These are phyloP conservation scores for Rotaria magnacalcarata DNA, from an alignment of 2,888 invertebrate species.

Conservation along the genomic window DNA sequence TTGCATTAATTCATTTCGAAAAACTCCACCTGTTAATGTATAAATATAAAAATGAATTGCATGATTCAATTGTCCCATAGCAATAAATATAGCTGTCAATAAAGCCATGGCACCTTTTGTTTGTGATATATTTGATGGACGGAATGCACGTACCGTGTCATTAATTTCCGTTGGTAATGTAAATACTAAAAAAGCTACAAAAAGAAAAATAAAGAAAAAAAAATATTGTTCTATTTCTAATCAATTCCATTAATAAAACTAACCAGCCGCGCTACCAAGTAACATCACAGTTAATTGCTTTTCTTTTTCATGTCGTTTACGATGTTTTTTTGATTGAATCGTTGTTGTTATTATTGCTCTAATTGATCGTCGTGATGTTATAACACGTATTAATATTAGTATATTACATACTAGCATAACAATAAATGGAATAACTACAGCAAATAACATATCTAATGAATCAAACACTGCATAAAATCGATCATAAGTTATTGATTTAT, in stretches of 20 bases:
- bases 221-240: not conserved
- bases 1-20: slow-evolving; percentile 21
- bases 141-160: slow-evolving; percentile 9
- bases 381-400: slow-evolving; percentile 8
- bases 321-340: not conserved
- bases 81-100: slow-evolving; percentile 27
- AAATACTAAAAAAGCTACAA: slow-evolving; percentile 18
- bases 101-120: not conserved
- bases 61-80: slow-evolving; percentile 25
- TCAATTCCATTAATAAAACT: not conserved
- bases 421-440: slow-evolving; percentile 24
- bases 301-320: slow-evolving; percentile 33
- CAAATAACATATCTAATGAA: slow-evolving; percentile 31
- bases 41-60: slow-evolving; percentile 33
- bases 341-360: slow-evolving; percentile 4
- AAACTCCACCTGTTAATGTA: slow-evolving; percentile 23
- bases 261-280: slow-evolving; percentile 4
- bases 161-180: slow-evolving; percentile 28
- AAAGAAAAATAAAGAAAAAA: not conserved
- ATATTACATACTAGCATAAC: slow-evolving; percentile 34
- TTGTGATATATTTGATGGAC: not conserved
- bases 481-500: not conserved
- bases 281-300: slow-evolving; percentile 29
- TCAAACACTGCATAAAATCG: slow-evolving; percentile 7
- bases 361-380: slow-evolving; percentile 33